Percentiles rank a stretch among this genome's conserved stretches.
Evolutionary conservation across 2,797 vertebrate genomes (phyloP).

Genomic region (Hydrophis major): DNA sequence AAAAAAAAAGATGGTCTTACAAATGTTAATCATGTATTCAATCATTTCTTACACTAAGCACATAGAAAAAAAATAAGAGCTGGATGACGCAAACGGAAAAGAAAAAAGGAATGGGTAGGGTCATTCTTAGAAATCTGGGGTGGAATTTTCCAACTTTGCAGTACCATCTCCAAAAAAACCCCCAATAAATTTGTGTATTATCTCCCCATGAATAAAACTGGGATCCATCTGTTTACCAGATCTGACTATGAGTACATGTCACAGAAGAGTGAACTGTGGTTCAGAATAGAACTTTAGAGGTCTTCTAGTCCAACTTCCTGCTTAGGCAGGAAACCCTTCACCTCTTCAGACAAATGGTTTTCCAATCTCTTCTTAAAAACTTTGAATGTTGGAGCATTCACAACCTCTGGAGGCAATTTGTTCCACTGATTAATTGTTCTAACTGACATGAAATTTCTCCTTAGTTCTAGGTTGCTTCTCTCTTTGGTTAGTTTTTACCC

Average conservation of each 20-base stretch:
- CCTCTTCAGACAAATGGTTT: too few relatives aligned
- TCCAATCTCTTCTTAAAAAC: too few relatives aligned
- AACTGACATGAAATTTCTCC: too few relatives aligned
- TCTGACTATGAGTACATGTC: not conserved
- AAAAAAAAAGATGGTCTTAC: conserved; percentile 37
- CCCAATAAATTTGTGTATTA: not conserved
- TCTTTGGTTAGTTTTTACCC: too few relatives aligned
- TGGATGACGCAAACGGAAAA: conserved; percentile 23
- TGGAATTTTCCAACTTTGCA: not conserved
- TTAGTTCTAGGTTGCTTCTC: too few relatives aligned
- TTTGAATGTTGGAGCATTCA: too few relatives aligned
- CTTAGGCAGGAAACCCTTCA: too few relatives aligned
- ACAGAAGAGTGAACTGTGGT: not conserved
- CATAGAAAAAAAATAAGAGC: conserved; percentile 53
- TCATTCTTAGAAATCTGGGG: not conserved
- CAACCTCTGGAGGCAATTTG: too few relatives aligned
- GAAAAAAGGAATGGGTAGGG: not conserved
- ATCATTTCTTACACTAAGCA: conserved; percentile 51
- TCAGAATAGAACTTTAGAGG: too few relatives aligned
- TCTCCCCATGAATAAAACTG: not conserved
- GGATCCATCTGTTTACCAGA: too few relatives aligned
- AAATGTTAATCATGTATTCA: conserved; percentile 67
- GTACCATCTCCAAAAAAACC: not conserved
- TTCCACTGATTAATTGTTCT: too few relatives aligned
- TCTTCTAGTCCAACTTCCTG: too few relatives aligned